Percentiles rank a stretch among this genome's conserved stretches.
Conservation (phyloP, 2,113 vertebrate species). For the Theristicus caerulescens region DNA sequence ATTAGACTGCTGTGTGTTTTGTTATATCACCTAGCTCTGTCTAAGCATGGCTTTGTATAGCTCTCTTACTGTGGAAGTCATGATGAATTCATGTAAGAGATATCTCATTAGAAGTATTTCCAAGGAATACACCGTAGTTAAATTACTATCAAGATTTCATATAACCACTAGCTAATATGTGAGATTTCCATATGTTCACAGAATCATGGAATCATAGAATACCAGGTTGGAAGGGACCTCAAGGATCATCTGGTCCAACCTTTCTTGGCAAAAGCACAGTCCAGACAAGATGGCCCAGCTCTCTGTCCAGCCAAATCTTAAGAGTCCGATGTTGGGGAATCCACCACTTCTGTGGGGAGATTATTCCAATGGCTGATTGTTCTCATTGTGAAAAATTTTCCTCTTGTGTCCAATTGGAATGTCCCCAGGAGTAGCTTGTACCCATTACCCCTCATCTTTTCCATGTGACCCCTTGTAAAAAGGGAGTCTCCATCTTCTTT, state of each 20-base stretch:
- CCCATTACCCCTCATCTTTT: not conserved
- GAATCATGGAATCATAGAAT: not conserved
- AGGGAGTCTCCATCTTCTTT: not conserved
- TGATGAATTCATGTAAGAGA: not conserved
- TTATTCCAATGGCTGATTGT: not conserved
- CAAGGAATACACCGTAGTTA: not conserved
- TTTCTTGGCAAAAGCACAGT: not conserved
- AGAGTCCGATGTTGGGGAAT: not conserved
- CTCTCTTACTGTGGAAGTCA: not conserved
- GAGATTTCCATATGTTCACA: not conserved
- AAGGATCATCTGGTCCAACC: not conserved
- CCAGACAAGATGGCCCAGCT: not conserved
- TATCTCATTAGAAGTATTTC: not conserved
- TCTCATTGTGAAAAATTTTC: not conserved
- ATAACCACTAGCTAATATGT: not conserved
- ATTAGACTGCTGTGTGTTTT: not conserved
- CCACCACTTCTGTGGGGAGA: not conserved
- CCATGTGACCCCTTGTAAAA: not conserved
- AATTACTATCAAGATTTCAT: not conserved
- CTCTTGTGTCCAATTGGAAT: not conserved
- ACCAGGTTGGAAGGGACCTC: not conserved
- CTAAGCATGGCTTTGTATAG: conserved; percentile 17
- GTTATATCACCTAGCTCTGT: conserved; percentile 12
- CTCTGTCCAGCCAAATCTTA: not conserved
- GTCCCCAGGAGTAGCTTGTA: not conserved